Conservation (phyloP, 2,113 vertebrate species). For the Alaudala cheleensis region DNA sequence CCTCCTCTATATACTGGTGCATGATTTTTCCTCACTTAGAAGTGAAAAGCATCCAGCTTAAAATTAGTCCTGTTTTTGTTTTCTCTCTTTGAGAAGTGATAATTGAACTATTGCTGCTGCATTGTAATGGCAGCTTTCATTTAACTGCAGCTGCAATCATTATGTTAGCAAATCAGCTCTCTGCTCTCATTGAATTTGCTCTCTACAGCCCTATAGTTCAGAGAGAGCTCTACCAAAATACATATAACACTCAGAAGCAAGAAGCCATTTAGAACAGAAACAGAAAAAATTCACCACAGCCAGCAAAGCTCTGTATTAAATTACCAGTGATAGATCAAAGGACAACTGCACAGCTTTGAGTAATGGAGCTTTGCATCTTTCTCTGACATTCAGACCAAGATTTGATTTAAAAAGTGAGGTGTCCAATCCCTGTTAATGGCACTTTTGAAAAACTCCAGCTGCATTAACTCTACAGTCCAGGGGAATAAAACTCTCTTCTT, state of each 20-base stretch:
- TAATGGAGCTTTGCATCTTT: constrained; percentile 37
- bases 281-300: constrained; percentile 1
- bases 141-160: constrained; percentile 12
- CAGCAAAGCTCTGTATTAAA: constrained; percentile 24
- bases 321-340: constrained; percentile 45
- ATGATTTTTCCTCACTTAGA: background rate
- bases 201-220: background rate
- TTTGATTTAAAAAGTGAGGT: constrained; percentile 37
- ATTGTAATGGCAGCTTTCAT: background rate
- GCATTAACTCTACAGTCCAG: background rate
- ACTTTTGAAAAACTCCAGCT: constrained; percentile 35
- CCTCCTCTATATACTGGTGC: background rate
- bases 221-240: background rate
- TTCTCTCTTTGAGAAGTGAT: background rate
- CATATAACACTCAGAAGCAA: background rate
- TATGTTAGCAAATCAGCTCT: background rate
- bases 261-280: constrained; percentile 16
- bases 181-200: background rate
- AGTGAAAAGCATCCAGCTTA: background rate
- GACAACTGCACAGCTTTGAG: constrained; percentile 21
- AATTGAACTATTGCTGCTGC: background rate
- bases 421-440: background rate
- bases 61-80: background rate
- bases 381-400: background rate
- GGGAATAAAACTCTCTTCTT: background rate